Evolutionary conservation across 1,140 invertebrate genomes (phyloP).

Genomic region (Megalopta genalis): DNA sequence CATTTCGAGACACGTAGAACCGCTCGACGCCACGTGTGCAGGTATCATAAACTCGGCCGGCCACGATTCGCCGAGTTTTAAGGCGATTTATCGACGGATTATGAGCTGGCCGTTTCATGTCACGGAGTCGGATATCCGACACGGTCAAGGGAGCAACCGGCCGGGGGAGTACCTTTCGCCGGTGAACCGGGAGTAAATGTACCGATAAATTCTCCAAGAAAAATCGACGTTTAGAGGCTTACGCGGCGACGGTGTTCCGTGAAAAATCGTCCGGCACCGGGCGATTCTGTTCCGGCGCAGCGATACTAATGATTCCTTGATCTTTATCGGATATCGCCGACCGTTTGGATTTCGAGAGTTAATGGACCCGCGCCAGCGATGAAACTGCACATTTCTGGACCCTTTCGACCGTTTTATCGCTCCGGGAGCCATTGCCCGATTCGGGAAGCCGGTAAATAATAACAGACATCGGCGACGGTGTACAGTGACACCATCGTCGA

Average conservation of each 20-base stretch:
- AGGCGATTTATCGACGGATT: slow-evolving; percentile 62
- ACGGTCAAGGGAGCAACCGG: slow-evolving; percentile 39
- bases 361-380: not conserved
- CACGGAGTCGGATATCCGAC: slow-evolving; percentile 36
- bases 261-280: slow-evolving; percentile 39
- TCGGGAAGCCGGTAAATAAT: too few relatives aligned
- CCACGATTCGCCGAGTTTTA: slow-evolving; percentile 37
- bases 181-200: slow-evolving; percentile 42
- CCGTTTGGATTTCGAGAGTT: not conserved
- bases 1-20: not conserved
- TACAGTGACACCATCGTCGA: too few relatives aligned
- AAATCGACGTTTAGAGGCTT: slow-evolving; percentile 49
- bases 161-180: not conserved
- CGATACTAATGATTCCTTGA: slow-evolving; percentile 13
- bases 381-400: not conserved
- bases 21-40: not conserved
- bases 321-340: not conserved
- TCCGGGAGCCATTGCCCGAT: not conserved
- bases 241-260: slow-evolving; percentile 13
- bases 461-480: too few relatives aligned
- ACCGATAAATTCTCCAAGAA: slow-evolving; percentile 56
- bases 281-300: not conserved
- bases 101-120: slow-evolving; percentile 53
- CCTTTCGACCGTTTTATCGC: not conserved
- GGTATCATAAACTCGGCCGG: slow-evolving; percentile 20